These are phyloP conservation scores for Aptenodytes forsteri DNA, from an alignment of 2,113 vertebrate genomes.

Conservation along the genomic window DNA sequence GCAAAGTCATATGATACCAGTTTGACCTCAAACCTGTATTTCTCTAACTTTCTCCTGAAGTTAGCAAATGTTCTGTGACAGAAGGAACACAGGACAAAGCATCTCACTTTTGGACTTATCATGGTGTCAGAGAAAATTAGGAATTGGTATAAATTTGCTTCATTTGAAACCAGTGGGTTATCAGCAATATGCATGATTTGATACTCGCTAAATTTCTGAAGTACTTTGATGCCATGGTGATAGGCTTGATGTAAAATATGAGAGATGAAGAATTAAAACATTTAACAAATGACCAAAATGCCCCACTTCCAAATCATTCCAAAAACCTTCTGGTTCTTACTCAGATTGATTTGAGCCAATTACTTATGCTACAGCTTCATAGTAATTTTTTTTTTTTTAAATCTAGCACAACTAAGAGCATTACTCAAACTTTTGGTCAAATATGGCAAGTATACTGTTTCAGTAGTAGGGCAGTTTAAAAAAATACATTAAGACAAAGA, in stretches of 20 bases:
- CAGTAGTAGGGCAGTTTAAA: background rate
- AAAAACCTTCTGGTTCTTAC: background rate
- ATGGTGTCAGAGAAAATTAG: background rate
- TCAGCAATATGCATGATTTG: background rate
- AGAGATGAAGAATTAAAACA: background rate
- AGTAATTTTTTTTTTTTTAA: background rate
- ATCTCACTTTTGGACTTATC: background rate
- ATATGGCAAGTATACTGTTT: background rate
- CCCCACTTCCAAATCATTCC: background rate
- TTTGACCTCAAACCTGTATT: constrained; percentile 15
- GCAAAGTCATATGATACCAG: background rate
- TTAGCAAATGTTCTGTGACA: background rate
- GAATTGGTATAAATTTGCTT: background rate
- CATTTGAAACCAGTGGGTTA: background rate
- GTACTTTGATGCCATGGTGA: background rate
- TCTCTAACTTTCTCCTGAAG: background rate
- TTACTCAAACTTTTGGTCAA: background rate
- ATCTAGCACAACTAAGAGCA: background rate
- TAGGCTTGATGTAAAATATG: background rate
- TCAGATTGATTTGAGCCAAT: background rate
- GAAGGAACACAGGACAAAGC: background rate
- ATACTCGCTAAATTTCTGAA: background rate
- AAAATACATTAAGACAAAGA: background rate
- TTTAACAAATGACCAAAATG: background rate
- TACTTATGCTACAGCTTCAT: background rate